phyloP scores from a whole-genome alignment of 2,113 vertebrate genomes.

The Mohoua ochrocephala region DNA sequence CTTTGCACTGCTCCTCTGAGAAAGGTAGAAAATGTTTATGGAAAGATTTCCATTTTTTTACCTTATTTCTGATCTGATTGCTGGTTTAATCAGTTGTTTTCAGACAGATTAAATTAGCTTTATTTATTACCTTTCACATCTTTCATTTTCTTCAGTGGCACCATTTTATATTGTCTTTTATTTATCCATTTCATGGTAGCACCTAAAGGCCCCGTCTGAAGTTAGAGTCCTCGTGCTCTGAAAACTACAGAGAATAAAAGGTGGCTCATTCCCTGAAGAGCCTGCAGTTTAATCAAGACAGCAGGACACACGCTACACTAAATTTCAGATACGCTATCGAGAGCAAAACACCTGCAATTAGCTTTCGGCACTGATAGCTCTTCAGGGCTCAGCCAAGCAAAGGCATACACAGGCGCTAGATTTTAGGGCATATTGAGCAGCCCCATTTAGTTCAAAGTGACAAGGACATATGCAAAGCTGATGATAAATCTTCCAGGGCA shows the following conservation, averaged over 20 bases:
- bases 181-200: accelerated
- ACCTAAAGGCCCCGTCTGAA: neutral
- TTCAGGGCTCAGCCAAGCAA: neutral
- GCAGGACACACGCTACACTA: accelerated
- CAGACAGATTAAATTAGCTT: neutral
- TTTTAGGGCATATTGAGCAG: neutral
- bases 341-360: neutral
- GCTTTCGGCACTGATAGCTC: neutral
- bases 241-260: neutral
- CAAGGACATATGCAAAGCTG: conserved; percentile 28
- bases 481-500: conserved; percentile 64
- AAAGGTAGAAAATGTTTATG: neutral
- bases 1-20: neutral
- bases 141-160: neutral
- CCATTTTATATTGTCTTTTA: neutral
- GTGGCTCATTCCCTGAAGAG: neutral
- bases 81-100: neutral
- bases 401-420: neutral
- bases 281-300: neutral
- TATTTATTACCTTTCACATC: neutral
- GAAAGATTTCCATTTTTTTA: neutral
- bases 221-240: neutral
- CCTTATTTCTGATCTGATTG: neutral
- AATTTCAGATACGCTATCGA: neutral
- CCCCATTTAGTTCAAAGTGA: conserved; percentile 4